Conservation (phyloP, 2,797 vertebrate species). For the Morelia viridis region DNA sequence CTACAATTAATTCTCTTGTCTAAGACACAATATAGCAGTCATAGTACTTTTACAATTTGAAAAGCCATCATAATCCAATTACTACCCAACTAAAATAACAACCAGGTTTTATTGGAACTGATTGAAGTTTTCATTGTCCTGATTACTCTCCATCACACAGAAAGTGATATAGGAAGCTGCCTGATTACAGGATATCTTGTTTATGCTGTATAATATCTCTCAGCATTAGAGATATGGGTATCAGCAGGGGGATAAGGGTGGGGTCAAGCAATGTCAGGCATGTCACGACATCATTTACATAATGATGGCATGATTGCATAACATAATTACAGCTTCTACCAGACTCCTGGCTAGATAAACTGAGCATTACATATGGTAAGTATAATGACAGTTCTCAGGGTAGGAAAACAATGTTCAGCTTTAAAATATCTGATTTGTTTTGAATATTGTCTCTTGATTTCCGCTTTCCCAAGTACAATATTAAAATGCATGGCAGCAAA, state of each 20-base stretch:
- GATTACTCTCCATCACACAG: slow-evolving; percentile 12
- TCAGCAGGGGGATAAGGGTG: background rate
- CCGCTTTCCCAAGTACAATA: background rate
- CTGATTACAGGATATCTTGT: background rate
- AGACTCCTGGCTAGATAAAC: background rate
- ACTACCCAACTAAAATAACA: slow-evolving; percentile 36
- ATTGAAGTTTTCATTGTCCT: slow-evolving; percentile 25
- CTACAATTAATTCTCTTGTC: slow-evolving; percentile 48
- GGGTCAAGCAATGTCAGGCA: background rate
- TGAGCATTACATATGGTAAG: background rate
- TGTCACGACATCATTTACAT: background rate
- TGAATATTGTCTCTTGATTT: background rate
- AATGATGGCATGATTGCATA: background rate
- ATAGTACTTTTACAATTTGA: slow-evolving; percentile 50
- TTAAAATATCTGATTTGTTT: background rate
- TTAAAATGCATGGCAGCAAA: background rate
- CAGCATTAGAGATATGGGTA: background rate
- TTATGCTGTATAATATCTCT: background rate
- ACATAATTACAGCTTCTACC: background rate
- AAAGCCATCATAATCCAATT: slow-evolving; percentile 47
- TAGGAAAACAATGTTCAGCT: background rate
- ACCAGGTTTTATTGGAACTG: background rate
- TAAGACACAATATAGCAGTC: slow-evolving; percentile 31
- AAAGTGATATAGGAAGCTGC: slow-evolving; percentile 40
- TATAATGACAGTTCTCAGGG: background rate